Evolutionary conservation across 2,888 invertebrate genomes (phyloP).

Genomic region (Agonopterix alstromeriana): DNA sequence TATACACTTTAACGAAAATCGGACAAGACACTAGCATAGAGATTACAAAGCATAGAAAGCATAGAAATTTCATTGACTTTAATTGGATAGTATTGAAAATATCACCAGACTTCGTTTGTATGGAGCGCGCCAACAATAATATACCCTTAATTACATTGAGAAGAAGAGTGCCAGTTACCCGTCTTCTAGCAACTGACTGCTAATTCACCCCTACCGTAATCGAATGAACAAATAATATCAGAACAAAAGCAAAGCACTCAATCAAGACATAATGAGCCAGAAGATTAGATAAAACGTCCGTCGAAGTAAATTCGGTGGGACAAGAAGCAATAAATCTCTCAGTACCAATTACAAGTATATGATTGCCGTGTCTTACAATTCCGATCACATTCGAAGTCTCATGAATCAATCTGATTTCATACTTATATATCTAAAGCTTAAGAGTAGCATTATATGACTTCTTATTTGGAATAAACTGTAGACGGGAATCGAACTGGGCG

Average conservation of each 20-base stretch:
- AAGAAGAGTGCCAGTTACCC: too few species aligned
- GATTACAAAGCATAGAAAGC: too few species aligned
- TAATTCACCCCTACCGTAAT: slow-evolving; percentile 24
- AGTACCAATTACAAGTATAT: slow-evolving; percentile 60
- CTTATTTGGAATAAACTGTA: not conserved
- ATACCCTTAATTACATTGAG: too few species aligned
- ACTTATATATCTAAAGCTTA: slow-evolving; percentile 12
- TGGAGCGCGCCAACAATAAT: too few species aligned
- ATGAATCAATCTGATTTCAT: too few species aligned
- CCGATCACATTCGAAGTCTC: too few species aligned
- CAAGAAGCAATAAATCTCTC: slow-evolving; percentile 60
- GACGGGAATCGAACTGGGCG: slow-evolving; percentile 7
- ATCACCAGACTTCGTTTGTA: too few species aligned
- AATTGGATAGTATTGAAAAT: too few species aligned
- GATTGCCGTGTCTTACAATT: slow-evolving; percentile 33
- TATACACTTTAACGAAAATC: too few species aligned
- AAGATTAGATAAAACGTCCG: slow-evolving; percentile 63
- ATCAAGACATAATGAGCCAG: slow-evolving; percentile 52
- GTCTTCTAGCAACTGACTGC: slow-evolving; percentile 6
- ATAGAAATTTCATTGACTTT: too few species aligned
- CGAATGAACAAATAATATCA: slow-evolving; percentile 49
- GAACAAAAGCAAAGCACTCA: slow-evolving; percentile 48
- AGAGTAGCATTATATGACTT: too few species aligned
- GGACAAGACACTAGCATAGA: too few species aligned
- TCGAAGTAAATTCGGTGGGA: slow-evolving; percentile 46